Evolutionary conservation across 2,888 invertebrate genomes (phyloP).

Genomic region (Thelaira solivaga): DNA sequence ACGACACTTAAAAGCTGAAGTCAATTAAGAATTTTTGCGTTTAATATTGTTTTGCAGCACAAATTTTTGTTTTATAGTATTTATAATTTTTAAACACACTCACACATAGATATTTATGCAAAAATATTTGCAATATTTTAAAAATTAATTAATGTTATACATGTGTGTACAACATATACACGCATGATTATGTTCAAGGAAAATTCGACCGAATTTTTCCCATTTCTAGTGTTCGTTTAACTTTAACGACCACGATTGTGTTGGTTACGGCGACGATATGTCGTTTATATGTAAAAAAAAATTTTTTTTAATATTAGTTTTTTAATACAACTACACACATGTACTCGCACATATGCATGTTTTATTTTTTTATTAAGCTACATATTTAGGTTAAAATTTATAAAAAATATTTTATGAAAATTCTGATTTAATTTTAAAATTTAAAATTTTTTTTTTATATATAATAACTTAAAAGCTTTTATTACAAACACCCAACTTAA

Average conservation of each 20-base stretch:
- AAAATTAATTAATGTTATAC: slow-evolving; percentile 35
- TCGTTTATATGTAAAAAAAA: slow-evolving; percentile 47
- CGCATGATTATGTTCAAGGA: slow-evolving; percentile 58
- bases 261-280: slow-evolving; percentile 58
- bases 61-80: no score
- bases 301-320: neutral
- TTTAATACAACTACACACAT: no score
- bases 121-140: no score
- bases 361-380: no score
- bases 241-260: slow-evolving; percentile 60
- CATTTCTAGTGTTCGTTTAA: slow-evolving; percentile 60
- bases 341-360: no score
- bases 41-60: no score
- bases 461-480: neutral
- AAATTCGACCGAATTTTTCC: slow-evolving; percentile 68
- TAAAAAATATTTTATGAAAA: no score
- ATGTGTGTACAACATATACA: slow-evolving; percentile 46
- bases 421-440: neutral
- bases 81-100: slow-evolving; percentile 10
- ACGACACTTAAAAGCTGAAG: no score
- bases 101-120: neutral
- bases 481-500: neutral
- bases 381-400: no score
- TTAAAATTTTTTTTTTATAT: neutral
- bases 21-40: no score